Conservation (phyloP, 2,113 vertebrate genomes). For the Lagopus leucura region DNA sequence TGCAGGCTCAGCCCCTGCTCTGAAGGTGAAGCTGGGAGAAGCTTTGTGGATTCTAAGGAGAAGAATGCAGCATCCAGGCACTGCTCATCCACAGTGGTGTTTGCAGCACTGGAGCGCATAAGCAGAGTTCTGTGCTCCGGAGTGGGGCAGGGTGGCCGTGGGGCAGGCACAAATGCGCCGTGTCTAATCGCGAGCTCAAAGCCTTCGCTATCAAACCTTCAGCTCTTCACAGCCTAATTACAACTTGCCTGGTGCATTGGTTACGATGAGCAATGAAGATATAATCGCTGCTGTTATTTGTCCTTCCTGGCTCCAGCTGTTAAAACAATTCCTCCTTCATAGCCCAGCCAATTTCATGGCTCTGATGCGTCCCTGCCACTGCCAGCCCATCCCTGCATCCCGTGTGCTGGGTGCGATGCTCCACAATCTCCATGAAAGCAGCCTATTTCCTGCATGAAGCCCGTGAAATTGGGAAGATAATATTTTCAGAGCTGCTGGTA, state of each 20-base stretch:
- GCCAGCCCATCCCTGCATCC: neutral
- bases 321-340: slow-evolving; percentile 78
- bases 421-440: slow-evolving; percentile 62
- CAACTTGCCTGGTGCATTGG: slow-evolving; percentile 62
- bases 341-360: slow-evolving; percentile 72
- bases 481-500: slow-evolving; percentile 68
- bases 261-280: slow-evolving; percentile 76
- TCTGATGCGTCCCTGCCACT: slow-evolving; percentile 52
- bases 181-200: slow-evolving; percentile 51
- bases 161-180: slow-evolving; percentile 57
- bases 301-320: slow-evolving; percentile 77
- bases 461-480: slow-evolving; percentile 77
- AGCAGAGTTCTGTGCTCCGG: neutral
- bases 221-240: slow-evolving; percentile 73
- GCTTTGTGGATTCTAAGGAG: neutral
- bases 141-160: slow-evolving; percentile 19
- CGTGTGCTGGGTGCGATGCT: neutral
- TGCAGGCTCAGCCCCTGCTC: neutral
- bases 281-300: slow-evolving; percentile 76
- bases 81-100: rapidly evolving
- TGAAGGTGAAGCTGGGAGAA: neutral
- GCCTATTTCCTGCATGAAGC: slow-evolving; percentile 66
- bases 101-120: neutral
- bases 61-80: rapidly evolving
- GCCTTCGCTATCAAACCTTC: slow-evolving; percentile 50